Evolutionary conservation across 2,113 vertebrate species (phyloP).

Genomic region (Mobula hypostoma): DNA sequence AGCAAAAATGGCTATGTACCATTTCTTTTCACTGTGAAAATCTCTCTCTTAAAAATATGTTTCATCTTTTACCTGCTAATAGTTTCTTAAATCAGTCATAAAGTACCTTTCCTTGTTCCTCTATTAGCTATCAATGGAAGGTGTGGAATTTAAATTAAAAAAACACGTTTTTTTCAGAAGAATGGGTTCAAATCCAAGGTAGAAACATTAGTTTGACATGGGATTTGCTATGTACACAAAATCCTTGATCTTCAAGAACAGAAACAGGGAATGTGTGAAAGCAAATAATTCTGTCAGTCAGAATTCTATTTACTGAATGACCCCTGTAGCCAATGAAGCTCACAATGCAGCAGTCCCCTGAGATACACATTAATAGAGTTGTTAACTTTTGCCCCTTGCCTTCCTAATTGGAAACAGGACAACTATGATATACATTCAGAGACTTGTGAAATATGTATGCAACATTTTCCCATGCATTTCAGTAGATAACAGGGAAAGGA

Average conservation of each 20-base stretch:
- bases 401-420: slow-evolving; percentile 33
- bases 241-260: background rate
- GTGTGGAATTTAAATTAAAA: background rate
- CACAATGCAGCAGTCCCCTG: slow-evolving; percentile 4
- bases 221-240: background rate
- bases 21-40: background rate
- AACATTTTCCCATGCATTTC: slow-evolving; percentile 27
- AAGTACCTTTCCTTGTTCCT: slow-evolving; percentile 35
- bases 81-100: background rate
- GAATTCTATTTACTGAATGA: slow-evolving; percentile 31
- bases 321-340: slow-evolving; percentile 21
- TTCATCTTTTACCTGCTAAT: background rate
- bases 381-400: slow-evolving; percentile 11
- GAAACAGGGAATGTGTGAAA: slow-evolving; percentile 19
- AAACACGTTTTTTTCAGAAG: background rate
- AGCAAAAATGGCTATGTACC: background rate
- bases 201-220: background rate
- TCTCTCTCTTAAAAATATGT: background rate
- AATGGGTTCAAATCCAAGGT: slow-evolving; percentile 22
- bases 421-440: background rate
- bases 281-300: slow-evolving; percentile 26
- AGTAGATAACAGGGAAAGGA: background rate
- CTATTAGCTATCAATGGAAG: slow-evolving; percentile 30
- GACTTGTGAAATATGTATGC: slow-evolving; percentile 23
- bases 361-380: slow-evolving; percentile 20